A percentile compares a stretch with the other conserved stretches of the same genome.
These are phyloP conservation scores for Tetramorium simillimum DNA, from an alignment of 1,140 invertebrate genomes.

Conservation along the genomic window DNA sequence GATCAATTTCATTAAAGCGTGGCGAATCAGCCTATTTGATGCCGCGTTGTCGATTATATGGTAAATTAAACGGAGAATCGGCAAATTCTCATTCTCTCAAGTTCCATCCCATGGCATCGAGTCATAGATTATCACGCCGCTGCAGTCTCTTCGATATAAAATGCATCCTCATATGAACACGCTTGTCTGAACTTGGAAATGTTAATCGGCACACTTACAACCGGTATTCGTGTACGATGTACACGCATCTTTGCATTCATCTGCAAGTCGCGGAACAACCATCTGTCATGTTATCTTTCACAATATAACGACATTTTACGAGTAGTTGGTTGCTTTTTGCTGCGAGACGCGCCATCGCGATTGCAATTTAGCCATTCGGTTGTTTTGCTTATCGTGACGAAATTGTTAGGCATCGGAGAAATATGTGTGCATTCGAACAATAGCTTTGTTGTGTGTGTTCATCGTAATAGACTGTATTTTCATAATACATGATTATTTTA, in stretches of 20 bases:
- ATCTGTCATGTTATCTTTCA: conserved; percentile 26
- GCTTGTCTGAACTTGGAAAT: conserved; percentile 21
- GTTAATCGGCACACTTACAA: conserved; percentile 32
- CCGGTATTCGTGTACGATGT: neutral
- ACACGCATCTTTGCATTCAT: conserved; percentile 43
- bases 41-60: conserved; percentile 34
- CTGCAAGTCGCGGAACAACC: neutral
- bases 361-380: neutral
- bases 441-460: neutral
- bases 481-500: neutral
- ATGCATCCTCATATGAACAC: neutral
- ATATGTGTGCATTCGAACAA: neutral
- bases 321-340: conserved; percentile 21
- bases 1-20: conserved; percentile 31
- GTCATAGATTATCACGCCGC: conserved; percentile 17
- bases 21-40: neutral
- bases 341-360: neutral
- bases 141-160: conserved; percentile 27
- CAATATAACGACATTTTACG: conserved; percentile 57
- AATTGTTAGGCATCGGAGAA: neutral
- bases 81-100: neutral
- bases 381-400: neutral
- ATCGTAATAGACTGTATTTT: neutral
- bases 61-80: conserved; percentile 26
- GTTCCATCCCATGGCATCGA: neutral